Base-by-base conservation (phyloP, 2,113 vertebrate species). In the Alligator mississippiensis region DNA sequence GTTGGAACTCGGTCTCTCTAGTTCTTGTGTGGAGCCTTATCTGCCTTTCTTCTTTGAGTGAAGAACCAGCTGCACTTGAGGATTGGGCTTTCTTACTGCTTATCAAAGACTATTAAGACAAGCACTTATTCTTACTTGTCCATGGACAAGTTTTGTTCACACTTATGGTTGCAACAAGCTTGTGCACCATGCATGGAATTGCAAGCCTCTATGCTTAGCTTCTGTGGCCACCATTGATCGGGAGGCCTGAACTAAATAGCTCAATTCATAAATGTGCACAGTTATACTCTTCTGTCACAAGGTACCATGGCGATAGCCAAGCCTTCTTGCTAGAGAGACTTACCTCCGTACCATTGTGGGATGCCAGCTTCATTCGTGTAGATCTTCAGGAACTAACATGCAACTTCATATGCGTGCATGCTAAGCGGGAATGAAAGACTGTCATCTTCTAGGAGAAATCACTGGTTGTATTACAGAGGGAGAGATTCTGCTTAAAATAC, bases 331-430 rank as follows among this genome's bases (percentile, higher is more conserved):
- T 3, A 82, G 81, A 75, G 34, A 24, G 3, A 57, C 77, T 83
- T 76, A 11, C 47, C 77, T 96, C 85, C 77, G 66, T 21, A 90
- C 90, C 92, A 82, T 87, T 72, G 21, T 3, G 74, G 68, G 47
- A 74, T 76, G 89, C 82, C 54, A 61, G 74, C 75, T 63, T 84
- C 78, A 58, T 89, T 95, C 85, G 84, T 72, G 78, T n/a, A 87
- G 89, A 97, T 47, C 77, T 38, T 86, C 85, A 60, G 88, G 76
- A 93, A 87, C 24, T 66, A 94, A 96, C 92, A 82, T 95, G 88
- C 76, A 94, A 80, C n/a, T 55, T 76, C 9, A 0, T 38, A 75
- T 85, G 89, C 11, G 87, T 57, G 57, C 1, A 76, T 61, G 12
- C 15, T 22, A 47, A 47, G 2, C 74, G 90, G 89, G 92, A 95